phyloP scores from a whole-genome alignment of 2,797 vertebrate species.

The Gambelia wislizenii region DNA sequence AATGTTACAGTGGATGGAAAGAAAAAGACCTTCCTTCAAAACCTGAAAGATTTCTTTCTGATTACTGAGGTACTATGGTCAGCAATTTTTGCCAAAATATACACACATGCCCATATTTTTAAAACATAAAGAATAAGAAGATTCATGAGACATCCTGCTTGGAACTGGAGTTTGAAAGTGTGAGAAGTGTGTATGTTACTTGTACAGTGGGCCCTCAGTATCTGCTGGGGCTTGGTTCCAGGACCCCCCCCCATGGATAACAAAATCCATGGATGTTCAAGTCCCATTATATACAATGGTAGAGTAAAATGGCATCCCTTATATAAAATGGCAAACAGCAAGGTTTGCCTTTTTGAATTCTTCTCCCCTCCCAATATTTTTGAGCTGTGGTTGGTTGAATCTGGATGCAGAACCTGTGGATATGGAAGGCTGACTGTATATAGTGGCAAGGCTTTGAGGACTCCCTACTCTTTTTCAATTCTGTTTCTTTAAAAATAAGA shows the following conservation, averaged over 20 bases:
- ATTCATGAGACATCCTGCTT: neutral
- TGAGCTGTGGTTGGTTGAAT: too few relatives aligned
- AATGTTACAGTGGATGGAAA: conserved; percentile 30
- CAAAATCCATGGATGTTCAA: too few relatives aligned
- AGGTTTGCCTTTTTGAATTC: too few relatives aligned
- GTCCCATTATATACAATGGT: too few relatives aligned
- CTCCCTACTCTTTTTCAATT: neutral
- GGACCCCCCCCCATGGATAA: too few relatives aligned
- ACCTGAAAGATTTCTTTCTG: conserved; percentile 27
- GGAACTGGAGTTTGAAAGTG: neutral
- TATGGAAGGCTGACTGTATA: too few relatives aligned
- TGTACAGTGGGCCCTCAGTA: too few relatives aligned
- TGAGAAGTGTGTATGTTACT: neutral
- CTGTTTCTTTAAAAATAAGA: neutral
- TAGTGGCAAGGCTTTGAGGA: neutral
- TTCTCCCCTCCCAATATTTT: too few relatives aligned
- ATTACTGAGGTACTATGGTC: conserved; percentile 48
- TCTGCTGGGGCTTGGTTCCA: too few relatives aligned
- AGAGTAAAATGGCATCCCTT: too few relatives aligned
- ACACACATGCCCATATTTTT: neutral
- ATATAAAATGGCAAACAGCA: too few relatives aligned
- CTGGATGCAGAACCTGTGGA: too few relatives aligned
- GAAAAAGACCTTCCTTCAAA: conserved; percentile 49
- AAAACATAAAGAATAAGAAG: neutral
- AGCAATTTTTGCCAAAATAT: neutral